Percentiles rank a stretch among this genome's conserved stretches.
These are phyloP conservation scores for Bombyx mandarina DNA, from an alignment of 1,140 invertebrate species.

Conservation along the genomic window DNA sequence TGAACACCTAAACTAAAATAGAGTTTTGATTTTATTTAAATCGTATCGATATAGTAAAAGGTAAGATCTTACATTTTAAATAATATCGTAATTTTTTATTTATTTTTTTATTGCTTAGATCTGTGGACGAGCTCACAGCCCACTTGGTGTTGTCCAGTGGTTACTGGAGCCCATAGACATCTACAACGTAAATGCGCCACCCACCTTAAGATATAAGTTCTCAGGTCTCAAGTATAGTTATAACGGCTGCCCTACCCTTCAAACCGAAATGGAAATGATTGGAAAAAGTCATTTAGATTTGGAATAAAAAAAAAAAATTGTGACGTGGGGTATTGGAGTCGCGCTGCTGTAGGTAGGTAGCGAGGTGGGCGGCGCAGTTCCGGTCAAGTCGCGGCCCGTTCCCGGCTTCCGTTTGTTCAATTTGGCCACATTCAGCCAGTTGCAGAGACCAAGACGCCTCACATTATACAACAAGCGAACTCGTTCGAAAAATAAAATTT, in stretches of 20 bases:
- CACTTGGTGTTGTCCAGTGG: neutral
- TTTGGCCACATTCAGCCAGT: conserved; percentile 57
- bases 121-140: too few relatives aligned
- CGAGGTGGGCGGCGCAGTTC: conserved; percentile 36
- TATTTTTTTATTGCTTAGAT: neutral
- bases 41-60: neutral
- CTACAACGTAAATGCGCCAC: neutral
- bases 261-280: neutral
- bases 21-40: neutral
- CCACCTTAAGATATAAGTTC: too few relatives aligned
- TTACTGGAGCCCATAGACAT: neutral
- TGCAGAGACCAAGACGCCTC: conserved; percentile 35
- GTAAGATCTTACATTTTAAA: neutral
- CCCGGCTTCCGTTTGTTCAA: conserved; percentile 53
- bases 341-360: conserved; percentile 23
- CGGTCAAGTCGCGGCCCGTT: conserved; percentile 62
- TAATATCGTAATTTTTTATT: too few relatives aligned
- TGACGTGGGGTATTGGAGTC: conserved; percentile 21
- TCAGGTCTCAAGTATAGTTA: too few relatives aligned
- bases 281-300: too few relatives aligned
- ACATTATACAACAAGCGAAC: too few relatives aligned
- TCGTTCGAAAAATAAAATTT: too few relatives aligned
- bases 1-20: neutral
- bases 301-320: too few relatives aligned
- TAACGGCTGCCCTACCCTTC: too few relatives aligned